Base-by-base conservation (phyloP, 2,888 invertebrate genomes). In the Leptarthrus brevirostris region DNA sequence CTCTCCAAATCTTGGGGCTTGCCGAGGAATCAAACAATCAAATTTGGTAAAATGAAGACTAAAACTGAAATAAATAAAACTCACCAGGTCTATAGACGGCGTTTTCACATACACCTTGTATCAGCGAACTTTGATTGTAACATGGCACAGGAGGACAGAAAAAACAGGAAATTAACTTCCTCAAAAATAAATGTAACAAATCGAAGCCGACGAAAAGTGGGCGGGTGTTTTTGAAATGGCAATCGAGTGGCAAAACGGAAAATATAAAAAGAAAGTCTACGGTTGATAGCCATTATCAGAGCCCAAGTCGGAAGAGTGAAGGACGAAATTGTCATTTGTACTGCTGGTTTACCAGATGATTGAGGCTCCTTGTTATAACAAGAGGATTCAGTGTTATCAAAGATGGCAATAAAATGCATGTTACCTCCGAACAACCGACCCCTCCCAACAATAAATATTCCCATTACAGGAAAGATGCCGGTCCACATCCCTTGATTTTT, bases 131-230 rank as follows among this genome's bases (percentile, higher is more conserved):
- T 18, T 30, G 20, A 61, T 36, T 36, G 61, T 16, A 18, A 40
- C 40, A 40, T 61, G 36, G 34, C 36, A 61, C 10, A 34, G 18
- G 40, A 40, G 40, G n/a, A 61, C 44, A 16, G 44, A 61, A 40
- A 16, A 26, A 66, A 66, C 66, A 66, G 66, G 66, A 66, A 66
- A 66, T 66, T 66, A 66, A 66, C 49, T 66, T 66, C 66, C 26
- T 66, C 47, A 66, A 66, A 66, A 66, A 66, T 66, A 66, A 66
- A 66, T 26, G 49, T 47, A 44, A 14, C 66, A 66, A 66, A 66
- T 66, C 66, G 66, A 66, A 66, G 47, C 24, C 18, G 44, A 22
- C 22, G 18, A 14, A 66, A 47, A 49, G 47, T 47, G 47, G 66
- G 24, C n/a, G 66, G 66, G 44, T 6, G 49, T 18, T 26, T 26